Conservation (phyloP, 2,888 invertebrate genomes). For the Amphipyra berbera region DNA sequence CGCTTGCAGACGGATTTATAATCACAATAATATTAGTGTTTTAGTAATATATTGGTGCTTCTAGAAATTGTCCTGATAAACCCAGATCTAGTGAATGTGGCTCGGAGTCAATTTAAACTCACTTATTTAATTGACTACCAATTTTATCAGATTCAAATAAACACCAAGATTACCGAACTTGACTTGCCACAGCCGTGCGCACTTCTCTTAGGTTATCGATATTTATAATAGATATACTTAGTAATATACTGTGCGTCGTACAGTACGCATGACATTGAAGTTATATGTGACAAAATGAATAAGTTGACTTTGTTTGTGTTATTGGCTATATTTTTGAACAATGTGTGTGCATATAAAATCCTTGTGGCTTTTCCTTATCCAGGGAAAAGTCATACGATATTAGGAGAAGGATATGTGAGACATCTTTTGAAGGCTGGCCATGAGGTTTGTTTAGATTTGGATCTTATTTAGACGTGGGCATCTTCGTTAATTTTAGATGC, state of each 20-base stretch:
- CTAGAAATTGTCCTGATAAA: too few relatives aligned
- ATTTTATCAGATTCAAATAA: not conserved
- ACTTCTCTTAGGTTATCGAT: not conserved
- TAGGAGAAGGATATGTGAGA: conserved; percentile 65
- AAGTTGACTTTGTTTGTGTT: conserved; percentile 36
- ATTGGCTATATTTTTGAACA: conserved; percentile 28
- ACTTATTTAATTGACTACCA: too few relatives aligned
- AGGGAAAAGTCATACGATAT: conserved; percentile 63
- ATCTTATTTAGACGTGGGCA: too few relatives aligned
- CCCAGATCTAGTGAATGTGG: too few relatives aligned
- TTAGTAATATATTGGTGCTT: too few relatives aligned
- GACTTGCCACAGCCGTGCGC: conserved; percentile 1
- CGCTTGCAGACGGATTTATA: too few relatives aligned
- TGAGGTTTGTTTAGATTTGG: conserved; percentile 56
- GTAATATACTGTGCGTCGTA: conserved; percentile 12
- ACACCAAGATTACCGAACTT: conserved; percentile 6
- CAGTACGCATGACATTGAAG: not conserved
- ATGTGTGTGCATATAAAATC: conserved; percentile 59
- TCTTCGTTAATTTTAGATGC: too few relatives aligned
- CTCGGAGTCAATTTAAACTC: too few relatives aligned
- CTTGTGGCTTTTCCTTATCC: conserved; percentile 66
- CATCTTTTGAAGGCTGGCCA: conserved; percentile 67
- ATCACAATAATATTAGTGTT: too few relatives aligned
- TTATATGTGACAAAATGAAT: conserved; percentile 34
- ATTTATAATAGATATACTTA: conserved; percentile 4